A percentile compares a stretch with the other conserved stretches of the same genome.
Evolutionary conservation across 2,113 vertebrate genomes (phyloP).

Genomic region (Ascaphus truei): DNA sequence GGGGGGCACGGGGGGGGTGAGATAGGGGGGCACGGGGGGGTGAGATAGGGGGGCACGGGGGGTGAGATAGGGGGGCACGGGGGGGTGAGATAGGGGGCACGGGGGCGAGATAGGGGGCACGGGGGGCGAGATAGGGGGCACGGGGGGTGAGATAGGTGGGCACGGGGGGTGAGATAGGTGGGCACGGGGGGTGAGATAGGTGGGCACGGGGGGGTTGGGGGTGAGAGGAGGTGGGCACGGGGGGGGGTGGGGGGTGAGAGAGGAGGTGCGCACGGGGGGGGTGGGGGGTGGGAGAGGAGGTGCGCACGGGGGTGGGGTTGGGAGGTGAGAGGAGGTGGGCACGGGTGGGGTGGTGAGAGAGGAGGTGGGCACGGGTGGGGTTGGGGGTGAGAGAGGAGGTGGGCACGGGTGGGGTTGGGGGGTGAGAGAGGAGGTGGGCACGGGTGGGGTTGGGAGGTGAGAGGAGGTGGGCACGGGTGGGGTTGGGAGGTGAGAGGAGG

Average conservation of each 20-base stretch:
- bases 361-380: constrained; percentile 66
- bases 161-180: constrained; percentile 59
- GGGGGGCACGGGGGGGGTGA: background rate
- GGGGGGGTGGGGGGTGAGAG: background rate
- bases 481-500: background rate
- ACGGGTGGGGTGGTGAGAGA: constrained; percentile 24
- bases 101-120: constrained; percentile 71
- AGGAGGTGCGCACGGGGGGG: background rate
- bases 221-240: background rate
- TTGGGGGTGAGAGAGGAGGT: constrained; percentile 68
- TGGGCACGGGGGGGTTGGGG: too few relatives aligned
- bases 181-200: constrained; percentile 52
- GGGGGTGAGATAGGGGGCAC: constrained; percentile 77
- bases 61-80: constrained; percentile 44
- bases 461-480: background rate
- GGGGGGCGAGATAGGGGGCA: constrained; percentile 64
- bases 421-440: constrained; percentile 57
- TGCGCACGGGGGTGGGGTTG: constrained; percentile 1
- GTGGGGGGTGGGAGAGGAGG: too few relatives aligned
- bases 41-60: background rate
- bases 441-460: constrained; percentile 49
- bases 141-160: constrained; percentile 66
- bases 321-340: too few relatives aligned
- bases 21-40: background rate
- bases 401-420: constrained; percentile 62